A percentile compares a stretch with the other conserved stretches of the same genome.
These are phyloP conservation scores for Montipora sp. DNA, from an alignment of 64 coral and sea anemone species.

Conservation along the genomic window DNA sequence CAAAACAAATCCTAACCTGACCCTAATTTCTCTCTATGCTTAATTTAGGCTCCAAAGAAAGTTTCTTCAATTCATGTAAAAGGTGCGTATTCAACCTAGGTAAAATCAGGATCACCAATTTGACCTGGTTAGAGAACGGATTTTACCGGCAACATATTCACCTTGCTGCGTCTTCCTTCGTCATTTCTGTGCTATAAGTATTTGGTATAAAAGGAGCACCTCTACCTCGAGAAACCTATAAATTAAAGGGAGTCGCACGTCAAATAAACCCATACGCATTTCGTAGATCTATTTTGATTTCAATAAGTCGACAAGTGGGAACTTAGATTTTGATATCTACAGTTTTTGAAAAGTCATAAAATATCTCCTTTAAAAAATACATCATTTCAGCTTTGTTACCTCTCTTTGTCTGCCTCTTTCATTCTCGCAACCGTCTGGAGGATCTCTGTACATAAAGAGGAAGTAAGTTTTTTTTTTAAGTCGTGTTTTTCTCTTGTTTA, in stretches of 20 bases:
- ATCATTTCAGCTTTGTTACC: neutral
- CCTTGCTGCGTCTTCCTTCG: neutral
- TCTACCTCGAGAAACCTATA: neutral
- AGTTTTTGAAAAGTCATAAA: too few relatives aligned
- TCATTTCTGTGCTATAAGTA: neutral
- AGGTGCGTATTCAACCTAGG: too few relatives aligned
- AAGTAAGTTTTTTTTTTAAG: too few relatives aligned
- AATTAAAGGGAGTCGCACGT: neutral
- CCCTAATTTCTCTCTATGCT: too few relatives aligned
- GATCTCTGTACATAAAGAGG: neutral
- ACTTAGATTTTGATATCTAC: too few relatives aligned
- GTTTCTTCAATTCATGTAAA: too few relatives aligned
- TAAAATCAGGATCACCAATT: too few relatives aligned
- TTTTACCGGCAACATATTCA: neutral
- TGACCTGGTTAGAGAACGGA: neutral
- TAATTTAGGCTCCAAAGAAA: too few relatives aligned
- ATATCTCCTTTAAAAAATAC: too few relatives aligned
- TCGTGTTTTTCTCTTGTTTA: too few relatives aligned
- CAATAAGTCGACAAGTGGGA: neutral
- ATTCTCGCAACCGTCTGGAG: neutral
- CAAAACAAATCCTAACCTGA: too few relatives aligned
- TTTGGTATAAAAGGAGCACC: neutral
- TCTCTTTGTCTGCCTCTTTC: neutral
- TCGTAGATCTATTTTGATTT: neutral
- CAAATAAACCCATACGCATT: too few relatives aligned